Percentiles rank a stretch among this genome's conserved stretches.
phyloP scores from a whole-genome alignment of 2,888 invertebrate genomes.

The Tetragonisca angustula region DNA sequence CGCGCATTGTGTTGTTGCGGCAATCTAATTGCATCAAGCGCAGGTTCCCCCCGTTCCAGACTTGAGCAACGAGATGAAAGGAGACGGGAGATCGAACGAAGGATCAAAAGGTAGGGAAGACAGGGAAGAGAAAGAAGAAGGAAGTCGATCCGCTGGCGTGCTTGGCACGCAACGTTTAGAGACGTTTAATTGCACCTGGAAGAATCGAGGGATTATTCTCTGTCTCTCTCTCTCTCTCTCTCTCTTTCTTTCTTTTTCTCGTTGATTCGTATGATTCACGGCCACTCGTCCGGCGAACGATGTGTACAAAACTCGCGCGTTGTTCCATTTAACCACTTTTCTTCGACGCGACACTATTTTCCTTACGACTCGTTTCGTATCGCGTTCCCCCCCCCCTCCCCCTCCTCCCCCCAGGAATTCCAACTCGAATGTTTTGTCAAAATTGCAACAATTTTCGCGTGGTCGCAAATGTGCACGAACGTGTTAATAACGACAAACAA shows the following conservation, averaged over 20 bases:
- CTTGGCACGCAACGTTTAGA: conserved; percentile 47
- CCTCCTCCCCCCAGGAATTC: too few species aligned
- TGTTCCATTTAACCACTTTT: conserved; percentile 7
- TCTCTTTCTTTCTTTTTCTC: neutral
- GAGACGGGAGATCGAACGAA: neutral
- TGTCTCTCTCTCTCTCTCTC: too few species aligned
- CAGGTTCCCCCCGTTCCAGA: conserved; percentile 7
- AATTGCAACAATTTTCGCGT: too few species aligned
- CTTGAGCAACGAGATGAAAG: conserved; percentile 7
- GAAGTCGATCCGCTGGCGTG: conserved; percentile 48
- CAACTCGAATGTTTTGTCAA: too few species aligned
- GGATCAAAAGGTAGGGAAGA: too few species aligned
- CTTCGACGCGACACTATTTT: too few species aligned
- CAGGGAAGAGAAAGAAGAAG: neutral
- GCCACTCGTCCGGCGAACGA: conserved; percentile 11
- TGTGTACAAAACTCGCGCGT: conserved; percentile 5
- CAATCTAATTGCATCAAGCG: conserved; percentile 60
- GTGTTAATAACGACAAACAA: too few species aligned
- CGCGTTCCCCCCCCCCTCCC: too few species aligned
- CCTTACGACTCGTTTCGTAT: too few species aligned
- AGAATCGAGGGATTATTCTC: conserved; percentile 40
- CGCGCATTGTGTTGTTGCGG: conserved; percentile 49
- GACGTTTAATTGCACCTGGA: conserved; percentile 57
- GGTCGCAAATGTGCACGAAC: too few species aligned
- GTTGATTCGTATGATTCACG: conserved; percentile 40